These are phyloP conservation scores for Elanoides forficatus DNA, from an alignment of 2,113 vertebrate species.

Conservation along the genomic window DNA sequence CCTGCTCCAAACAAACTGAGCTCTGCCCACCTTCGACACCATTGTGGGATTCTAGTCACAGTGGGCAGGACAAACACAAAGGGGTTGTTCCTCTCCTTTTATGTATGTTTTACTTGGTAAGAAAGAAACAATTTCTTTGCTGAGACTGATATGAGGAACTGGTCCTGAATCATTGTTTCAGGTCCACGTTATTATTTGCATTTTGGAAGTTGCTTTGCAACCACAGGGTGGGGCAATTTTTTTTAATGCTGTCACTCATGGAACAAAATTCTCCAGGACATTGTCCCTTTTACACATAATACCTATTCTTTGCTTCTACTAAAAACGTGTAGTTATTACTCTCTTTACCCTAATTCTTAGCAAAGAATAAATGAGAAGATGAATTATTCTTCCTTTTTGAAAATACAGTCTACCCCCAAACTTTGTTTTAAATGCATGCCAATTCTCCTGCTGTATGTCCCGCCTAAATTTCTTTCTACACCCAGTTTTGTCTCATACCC, in stretches of 20 bases:
- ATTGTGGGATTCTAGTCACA: not conserved
- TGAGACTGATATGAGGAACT: not conserved
- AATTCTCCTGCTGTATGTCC: not conserved
- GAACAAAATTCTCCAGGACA: not conserved
- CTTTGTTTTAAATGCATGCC: not conserved
- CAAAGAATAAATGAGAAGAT: not conserved
- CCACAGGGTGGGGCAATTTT: not conserved
- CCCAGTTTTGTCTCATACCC: not conserved
- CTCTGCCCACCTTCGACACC: not conserved
- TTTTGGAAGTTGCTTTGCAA: not conserved
- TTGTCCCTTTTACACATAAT: not conserved
- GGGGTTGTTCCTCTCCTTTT: not conserved
- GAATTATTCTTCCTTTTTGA: not conserved
- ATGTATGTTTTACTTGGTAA: not conserved
- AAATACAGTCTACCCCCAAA: not conserved
- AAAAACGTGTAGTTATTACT: not conserved
- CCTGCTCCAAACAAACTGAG: not conserved
- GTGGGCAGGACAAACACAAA: not conserved
- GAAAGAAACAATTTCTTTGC: not conserved
- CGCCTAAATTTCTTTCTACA: not conserved
- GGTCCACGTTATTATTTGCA: not conserved
- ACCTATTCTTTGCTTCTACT: not conserved
- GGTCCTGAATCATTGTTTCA: not conserved
- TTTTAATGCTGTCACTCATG: not conserved
- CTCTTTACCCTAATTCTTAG: not conserved